A percentile compares a stretch with the other conserved stretches of the same genome.
Conservation (phyloP, 2,888 invertebrate species). For the Phytoseiulus persimilis region DNA sequence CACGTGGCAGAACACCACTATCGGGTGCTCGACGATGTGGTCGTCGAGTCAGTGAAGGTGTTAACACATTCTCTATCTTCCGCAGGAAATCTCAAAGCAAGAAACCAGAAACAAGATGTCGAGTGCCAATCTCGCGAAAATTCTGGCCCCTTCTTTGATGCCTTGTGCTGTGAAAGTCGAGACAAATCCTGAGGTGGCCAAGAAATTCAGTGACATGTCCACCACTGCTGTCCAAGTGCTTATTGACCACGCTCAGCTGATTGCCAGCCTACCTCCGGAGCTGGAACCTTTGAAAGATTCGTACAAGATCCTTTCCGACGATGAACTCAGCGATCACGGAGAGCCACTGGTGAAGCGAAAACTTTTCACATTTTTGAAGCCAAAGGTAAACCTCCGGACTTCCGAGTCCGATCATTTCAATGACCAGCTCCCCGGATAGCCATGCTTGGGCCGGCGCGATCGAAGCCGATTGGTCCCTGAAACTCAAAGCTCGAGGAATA, state of each 20-base stretch:
- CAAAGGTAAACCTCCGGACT: neutral
- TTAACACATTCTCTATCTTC: neutral
- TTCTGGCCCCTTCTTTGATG: constrained; percentile 24
- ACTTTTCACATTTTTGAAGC: constrained; percentile 12
- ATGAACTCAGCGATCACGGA: constrained; percentile 36
- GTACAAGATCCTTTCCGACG: constrained; percentile 24
- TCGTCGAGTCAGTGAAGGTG: too few species aligned
- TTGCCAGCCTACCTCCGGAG: constrained; percentile 21
- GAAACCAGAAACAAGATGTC: constrained; percentile 26
- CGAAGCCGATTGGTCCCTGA: too few species aligned
- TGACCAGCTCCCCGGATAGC: too few species aligned
- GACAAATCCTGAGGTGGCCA: constrained; percentile 13
- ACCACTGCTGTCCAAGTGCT: constrained; percentile 25
- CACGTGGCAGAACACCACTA: too few species aligned
- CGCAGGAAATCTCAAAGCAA: constrained; percentile 22
- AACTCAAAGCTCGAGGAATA: too few species aligned
- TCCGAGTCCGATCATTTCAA: too few species aligned
- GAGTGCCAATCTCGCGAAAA: constrained; percentile 23
- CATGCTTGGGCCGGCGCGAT: too few species aligned
- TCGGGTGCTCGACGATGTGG: too few species aligned
- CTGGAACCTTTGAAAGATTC: constrained; percentile 20
- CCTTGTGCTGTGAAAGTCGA: constrained; percentile 31
- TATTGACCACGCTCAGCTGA: constrained; percentile 21
- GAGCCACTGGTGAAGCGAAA: constrained; percentile 32
- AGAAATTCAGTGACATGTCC: neutral